Evolutionary conservation across 2,888 invertebrate genomes (phyloP), one percentile per base, ranked within the genome.

Genomic region (Adineta ricciae): DNA sequence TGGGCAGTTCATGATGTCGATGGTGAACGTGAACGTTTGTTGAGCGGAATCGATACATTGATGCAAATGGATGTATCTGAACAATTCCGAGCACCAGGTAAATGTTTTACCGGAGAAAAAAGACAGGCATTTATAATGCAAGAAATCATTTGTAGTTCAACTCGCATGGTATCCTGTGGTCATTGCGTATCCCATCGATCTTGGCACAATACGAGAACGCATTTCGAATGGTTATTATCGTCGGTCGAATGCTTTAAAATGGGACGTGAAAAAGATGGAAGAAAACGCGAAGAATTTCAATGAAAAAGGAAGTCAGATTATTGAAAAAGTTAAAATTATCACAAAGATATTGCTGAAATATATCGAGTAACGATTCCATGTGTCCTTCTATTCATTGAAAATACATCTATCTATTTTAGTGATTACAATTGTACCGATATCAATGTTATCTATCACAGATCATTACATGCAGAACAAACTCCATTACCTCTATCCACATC

Each of bases 141-240:
- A 8, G 46, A 46, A 8, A 11, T 16, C 24, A 38, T 41, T 38
- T n/a, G 24, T 78, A 41, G 78, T 78, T 41, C 95, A 94, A 11
- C 97, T 98, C 0, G 98, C 98, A 0, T 92, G 93, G 41, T 98
- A 98, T 91, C 95, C 96, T 0, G 93, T 93, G 87, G 92, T 94
- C 50, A 95, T 97, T 87, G 96, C 95, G 89, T 98, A 97, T 92
- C 97, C 96, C 4, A 94, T 96, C 87, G 97, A 98, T 92, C 92
- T 98, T 87, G 94, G 94, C 84, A 96, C 96, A 41, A 95, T 98
- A 86, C 94, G 94, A 91, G 93, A 93, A 2, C 92, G 95, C 86
- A 93, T 95, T 88, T 94, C 95, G 88, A 95, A 95, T 90, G 93
- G 94, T 89, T 97, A 95, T 90, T 97, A 97, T 87, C 46, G 94